Conservation (phyloP, 2,888 invertebrate species). For the Steinernema hermaphroditum region DNA sequence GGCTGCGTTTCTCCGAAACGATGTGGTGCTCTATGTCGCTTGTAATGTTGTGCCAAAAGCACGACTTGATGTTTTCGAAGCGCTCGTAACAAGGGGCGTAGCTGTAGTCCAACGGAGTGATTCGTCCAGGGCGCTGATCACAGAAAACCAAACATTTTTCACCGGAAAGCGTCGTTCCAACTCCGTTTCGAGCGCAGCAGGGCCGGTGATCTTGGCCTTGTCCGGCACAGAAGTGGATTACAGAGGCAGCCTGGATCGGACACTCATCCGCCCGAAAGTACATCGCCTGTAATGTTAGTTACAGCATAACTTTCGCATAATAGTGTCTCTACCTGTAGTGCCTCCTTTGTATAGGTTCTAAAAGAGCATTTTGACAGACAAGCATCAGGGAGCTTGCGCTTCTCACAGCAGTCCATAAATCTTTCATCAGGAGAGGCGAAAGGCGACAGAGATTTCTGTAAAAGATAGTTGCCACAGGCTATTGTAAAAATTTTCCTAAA, state of each 20-base stretch:
- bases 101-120: constrained; percentile 49
- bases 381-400: constrained; percentile 61
- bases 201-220: constrained; percentile 45
- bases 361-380: constrained; percentile 62
- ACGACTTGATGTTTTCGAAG: constrained; percentile 51
- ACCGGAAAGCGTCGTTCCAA: constrained; percentile 45
- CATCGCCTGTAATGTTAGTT: constrained; percentile 50
- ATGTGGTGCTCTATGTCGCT: constrained; percentile 4
- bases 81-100: constrained; percentile 47
- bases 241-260: constrained; percentile 65
- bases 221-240: constrained; percentile 59
- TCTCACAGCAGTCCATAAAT: constrained; percentile 63
- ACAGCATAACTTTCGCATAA: no score
- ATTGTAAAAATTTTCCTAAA: background rate
- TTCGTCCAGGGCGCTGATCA: constrained; percentile 50
- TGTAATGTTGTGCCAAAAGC: constrained; percentile 36
- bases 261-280: constrained; percentile 64
- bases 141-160: constrained; percentile 49
- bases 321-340: constrained; percentile 49
- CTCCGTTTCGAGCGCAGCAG: constrained; percentile 53
- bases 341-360: constrained; percentile 58
- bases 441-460: background rate
- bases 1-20: background rate
- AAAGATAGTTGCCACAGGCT: no score
- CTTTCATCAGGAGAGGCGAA: constrained; percentile 58